Conservation (phyloP, 2,113 vertebrate species). For the Calyptommatus sinebrachiatus region DNA sequence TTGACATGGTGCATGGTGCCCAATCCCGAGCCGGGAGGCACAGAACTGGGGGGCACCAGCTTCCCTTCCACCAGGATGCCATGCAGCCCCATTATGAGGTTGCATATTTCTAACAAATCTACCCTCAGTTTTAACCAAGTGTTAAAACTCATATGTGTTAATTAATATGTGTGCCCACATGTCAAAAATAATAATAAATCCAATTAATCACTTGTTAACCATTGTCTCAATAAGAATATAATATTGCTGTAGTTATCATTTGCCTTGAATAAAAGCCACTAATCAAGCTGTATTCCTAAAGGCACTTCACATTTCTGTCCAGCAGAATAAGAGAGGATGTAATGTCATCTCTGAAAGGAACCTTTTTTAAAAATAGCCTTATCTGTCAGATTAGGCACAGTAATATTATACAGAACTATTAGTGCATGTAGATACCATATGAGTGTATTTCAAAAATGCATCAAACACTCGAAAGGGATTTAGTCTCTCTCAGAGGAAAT, state of each 20-base stretch:
- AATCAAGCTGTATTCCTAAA: slow-evolving; percentile 47
- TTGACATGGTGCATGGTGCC: too few relatives aligned
- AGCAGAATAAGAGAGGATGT: slow-evolving; percentile 76
- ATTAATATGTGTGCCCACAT: too few relatives aligned
- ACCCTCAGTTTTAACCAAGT: background rate
- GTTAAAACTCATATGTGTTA: background rate
- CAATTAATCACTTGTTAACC: slow-evolving; percentile 14
- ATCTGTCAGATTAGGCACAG: slow-evolving; percentile 89
- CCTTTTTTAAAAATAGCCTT: slow-evolving; percentile 78
- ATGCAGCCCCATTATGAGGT: too few relatives aligned
- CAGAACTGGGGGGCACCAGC: too few relatives aligned
- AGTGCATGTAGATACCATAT: slow-evolving; percentile 92
- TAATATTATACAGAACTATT: slow-evolving; percentile 92
- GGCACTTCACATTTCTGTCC: slow-evolving; percentile 81
- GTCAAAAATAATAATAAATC: background rate
- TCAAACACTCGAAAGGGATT: slow-evolving; percentile 92
- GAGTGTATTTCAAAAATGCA: slow-evolving; percentile 93
- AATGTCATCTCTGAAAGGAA: slow-evolving; percentile 79
- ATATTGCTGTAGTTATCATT: slow-evolving; percentile 24
- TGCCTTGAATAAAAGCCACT: slow-evolving; percentile 39
- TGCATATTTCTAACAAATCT: background rate
- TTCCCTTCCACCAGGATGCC: too few relatives aligned
- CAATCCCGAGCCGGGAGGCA: too few relatives aligned
- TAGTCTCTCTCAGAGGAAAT: slow-evolving; percentile 86
- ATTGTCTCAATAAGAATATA: slow-evolving; percentile 38